These are phyloP conservation scores for Gnatocerus cornutus DNA, from an alignment of 2,888 invertebrate species.

Conservation along the genomic window DNA sequence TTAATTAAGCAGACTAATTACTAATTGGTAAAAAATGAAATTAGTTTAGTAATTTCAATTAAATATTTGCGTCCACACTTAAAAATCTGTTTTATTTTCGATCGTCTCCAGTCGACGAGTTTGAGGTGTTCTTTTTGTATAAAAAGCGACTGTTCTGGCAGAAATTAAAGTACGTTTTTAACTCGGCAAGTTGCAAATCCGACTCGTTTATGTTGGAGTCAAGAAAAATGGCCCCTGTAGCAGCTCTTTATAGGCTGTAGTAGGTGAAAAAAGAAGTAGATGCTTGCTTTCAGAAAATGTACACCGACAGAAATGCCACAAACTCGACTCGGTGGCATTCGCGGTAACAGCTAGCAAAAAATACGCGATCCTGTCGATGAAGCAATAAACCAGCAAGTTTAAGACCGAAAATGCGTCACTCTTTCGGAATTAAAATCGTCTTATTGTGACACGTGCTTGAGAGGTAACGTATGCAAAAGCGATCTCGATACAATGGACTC, in stretches of 20 bases:
- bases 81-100: slow-evolving; percentile 2
- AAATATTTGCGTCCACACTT: neutral
- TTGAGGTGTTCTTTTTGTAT: slow-evolving; percentile 11
- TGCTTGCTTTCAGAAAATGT: slow-evolving; percentile 57
- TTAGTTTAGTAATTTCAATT: no score
- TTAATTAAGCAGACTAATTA: no score
- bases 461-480: slow-evolving; percentile 32
- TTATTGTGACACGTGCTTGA: slow-evolving; percentile 35
- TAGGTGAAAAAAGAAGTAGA: slow-evolving; percentile 59
- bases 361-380: slow-evolving; percentile 50
- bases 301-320: slow-evolving; percentile 56
- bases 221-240: slow-evolving; percentile 58
- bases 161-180: slow-evolving; percentile 47
- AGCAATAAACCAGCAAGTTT: slow-evolving; percentile 56
- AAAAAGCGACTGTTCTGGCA: slow-evolving; percentile 30
- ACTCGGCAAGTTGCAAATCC: slow-evolving; percentile 46
- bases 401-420: slow-evolving; percentile 44
- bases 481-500: slow-evolving; percentile 20
- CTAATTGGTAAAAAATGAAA: no score
- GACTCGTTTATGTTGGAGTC: slow-evolving; percentile 56
- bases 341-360: slow-evolving; percentile 54
- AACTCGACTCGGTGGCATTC: slow-evolving; percentile 54
- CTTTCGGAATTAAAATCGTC: slow-evolving; percentile 40
- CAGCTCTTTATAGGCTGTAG: slow-evolving; percentile 59
- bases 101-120: slow-evolving; percentile 17